Evolutionary conservation across 2,797 vertebrate genomes (phyloP).

Genomic region (Phataginus tricuspis): DNA sequence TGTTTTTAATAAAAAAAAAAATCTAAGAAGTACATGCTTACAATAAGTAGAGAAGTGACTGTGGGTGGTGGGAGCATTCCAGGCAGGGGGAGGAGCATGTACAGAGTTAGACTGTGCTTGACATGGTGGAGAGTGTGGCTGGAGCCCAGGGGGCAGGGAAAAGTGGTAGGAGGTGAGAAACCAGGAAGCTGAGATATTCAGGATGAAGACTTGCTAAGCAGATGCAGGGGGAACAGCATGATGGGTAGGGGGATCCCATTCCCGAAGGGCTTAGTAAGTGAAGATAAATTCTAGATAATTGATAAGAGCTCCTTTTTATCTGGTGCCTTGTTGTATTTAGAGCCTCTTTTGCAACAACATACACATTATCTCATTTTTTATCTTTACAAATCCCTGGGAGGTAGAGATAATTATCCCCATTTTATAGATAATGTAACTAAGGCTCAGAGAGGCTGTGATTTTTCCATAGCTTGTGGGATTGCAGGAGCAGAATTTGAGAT

Average conservation of each 20-base stretch:
- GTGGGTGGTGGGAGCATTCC: too few species aligned
- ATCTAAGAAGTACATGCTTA: background rate
- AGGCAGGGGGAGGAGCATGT: background rate
- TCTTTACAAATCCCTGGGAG: background rate
- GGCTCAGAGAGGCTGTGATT: background rate
- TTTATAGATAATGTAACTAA: constrained; percentile 17
- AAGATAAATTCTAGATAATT: background rate
- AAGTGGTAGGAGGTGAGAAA: background rate
- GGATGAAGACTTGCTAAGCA: background rate
- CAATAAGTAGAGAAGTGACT: background rate
- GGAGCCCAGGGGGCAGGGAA: background rate
- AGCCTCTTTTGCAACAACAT: background rate
- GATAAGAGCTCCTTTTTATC: background rate
- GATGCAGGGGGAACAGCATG: background rate
- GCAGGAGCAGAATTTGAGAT: background rate
- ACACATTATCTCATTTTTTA: background rate
- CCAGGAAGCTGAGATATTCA: background rate
- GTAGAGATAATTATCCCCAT: background rate
- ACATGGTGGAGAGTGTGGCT: background rate
- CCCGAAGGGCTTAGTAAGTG: background rate
- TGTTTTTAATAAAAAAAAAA: background rate
- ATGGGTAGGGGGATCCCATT: background rate
- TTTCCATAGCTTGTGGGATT: background rate
- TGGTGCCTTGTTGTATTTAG: background rate
- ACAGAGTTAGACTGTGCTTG: background rate